Evolutionary conservation across 2,797 vertebrate genomes (phyloP).

Genomic region (Mus minutoides): DNA sequence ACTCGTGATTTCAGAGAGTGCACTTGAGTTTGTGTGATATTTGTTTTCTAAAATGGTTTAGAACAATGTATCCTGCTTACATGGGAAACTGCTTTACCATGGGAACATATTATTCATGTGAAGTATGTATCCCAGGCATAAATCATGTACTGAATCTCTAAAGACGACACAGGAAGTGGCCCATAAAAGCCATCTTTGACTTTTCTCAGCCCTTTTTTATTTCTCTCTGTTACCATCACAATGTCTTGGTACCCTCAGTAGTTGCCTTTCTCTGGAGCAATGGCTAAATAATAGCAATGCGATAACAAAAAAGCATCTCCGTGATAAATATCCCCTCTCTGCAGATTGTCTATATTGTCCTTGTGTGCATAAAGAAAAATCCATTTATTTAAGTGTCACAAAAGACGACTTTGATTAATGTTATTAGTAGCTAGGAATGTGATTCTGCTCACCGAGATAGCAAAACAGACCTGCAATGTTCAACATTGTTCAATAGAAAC

Average conservation of each 20-base stretch:
- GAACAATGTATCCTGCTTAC: not conserved
- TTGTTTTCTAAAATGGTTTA: not conserved
- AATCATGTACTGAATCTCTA: slow-evolving; percentile 70
- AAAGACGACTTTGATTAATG: slow-evolving; percentile 81
- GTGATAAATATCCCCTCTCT: slow-evolving; percentile 77
- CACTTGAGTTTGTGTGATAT: not conserved
- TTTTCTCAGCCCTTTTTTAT: slow-evolving; percentile 66
- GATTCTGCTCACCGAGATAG: slow-evolving; percentile 55
- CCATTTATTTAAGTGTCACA: slow-evolving; percentile 80
- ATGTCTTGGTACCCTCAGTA: slow-evolving; percentile 63
- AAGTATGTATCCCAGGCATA: slow-evolving; percentile 73
- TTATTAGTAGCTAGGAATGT: slow-evolving; percentile 67
- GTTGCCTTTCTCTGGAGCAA: slow-evolving; percentile 66
- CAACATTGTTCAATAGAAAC: slow-evolving; percentile 49
- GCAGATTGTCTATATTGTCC: slow-evolving; percentile 75
- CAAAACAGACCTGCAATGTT: slow-evolving; percentile 39
- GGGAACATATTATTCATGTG: slow-evolving; percentile 52
- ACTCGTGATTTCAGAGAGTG: not conserved
- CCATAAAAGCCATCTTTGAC: slow-evolving; percentile 71
- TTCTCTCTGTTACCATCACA: not conserved
- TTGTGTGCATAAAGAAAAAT: slow-evolving; percentile 79
- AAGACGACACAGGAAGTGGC: slow-evolving; percentile 65
- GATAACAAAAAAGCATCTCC: slow-evolving; percentile 74
- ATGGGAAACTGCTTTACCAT: slow-evolving; percentile 66
- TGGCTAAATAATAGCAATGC: slow-evolving; percentile 70